A percentile compares a stretch with the other conserved stretches of the same genome.
Evolutionary conservation across 2,888 invertebrate species (phyloP).

Genomic region (Arrhopalites spinosus): DNA sequence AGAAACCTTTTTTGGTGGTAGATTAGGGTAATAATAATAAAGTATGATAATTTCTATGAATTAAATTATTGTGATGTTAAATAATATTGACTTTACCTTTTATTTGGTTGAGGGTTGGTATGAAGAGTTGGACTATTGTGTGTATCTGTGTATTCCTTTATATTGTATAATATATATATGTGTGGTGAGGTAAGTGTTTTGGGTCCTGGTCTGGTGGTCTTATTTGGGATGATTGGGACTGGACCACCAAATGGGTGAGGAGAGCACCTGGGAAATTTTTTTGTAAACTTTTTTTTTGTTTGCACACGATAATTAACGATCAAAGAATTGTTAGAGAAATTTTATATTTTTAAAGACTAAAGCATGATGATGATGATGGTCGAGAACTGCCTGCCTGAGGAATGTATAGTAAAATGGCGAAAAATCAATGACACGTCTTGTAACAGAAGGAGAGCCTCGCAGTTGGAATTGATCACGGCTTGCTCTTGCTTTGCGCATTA

Average conservation of each 20-base stretch:
- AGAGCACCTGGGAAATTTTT: conserved; percentile 28
- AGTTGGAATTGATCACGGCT: conserved; percentile 29
- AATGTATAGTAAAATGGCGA: conserved; percentile 37
- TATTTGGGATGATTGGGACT: conserved; percentile 32
- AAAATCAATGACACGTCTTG: conserved; percentile 37
- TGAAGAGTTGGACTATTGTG: too few relatives aligned
- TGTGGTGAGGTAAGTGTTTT: not conserved
- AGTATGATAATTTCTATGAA: too few relatives aligned
- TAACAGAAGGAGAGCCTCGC: conserved; percentile 22
- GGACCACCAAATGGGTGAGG: conserved; percentile 27
- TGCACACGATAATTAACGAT: conserved; percentile 10
- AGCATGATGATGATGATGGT: conserved; percentile 30
- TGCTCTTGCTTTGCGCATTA: conserved; percentile 29
- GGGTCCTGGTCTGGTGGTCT: conserved; percentile 20
- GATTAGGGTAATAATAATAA: too few relatives aligned
- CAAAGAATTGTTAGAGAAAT: conserved; percentile 6
- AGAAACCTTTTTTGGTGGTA: too few relatives aligned
- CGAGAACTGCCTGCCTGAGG: conserved; percentile 24
- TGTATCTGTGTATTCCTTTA: not conserved
- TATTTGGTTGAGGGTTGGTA: too few relatives aligned
- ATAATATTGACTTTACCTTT: too few relatives aligned
- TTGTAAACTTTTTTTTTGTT: conserved; percentile 2
- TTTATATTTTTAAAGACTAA: conserved; percentile 32
- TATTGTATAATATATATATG: not conserved
- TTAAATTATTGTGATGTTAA: too few relatives aligned